Evolutionary conservation across 2,888 invertebrate genomes (phyloP).

Genomic region (Spilosoma lubricipeda): DNA sequence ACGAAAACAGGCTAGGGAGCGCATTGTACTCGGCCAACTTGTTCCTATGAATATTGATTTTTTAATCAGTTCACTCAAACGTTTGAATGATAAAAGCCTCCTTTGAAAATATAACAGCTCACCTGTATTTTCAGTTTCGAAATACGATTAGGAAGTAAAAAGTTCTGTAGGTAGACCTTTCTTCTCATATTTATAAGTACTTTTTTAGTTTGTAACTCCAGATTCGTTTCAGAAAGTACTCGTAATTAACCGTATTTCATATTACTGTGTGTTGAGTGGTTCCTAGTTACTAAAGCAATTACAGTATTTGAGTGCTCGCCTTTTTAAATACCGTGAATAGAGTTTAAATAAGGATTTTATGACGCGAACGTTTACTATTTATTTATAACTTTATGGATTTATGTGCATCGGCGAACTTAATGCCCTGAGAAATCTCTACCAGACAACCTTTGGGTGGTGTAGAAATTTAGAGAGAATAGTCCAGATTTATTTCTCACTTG

Average conservation of each 20-base stretch:
- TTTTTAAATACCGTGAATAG: not conserved
- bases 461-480: no score
- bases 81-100: slow-evolving; percentile 8
- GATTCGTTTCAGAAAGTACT: not conserved
- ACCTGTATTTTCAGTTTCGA: not conserved
- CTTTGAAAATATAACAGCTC: not conserved
- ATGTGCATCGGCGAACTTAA: no score
- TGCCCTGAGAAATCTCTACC: no score
- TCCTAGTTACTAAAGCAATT: not conserved
- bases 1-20: slow-evolving; percentile 30
- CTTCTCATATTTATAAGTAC: not conserved
- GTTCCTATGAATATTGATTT: slow-evolving; percentile 41
- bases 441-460: no score
- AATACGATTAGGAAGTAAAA: not conserved
- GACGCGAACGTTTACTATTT: not conserved
- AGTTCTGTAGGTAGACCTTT: not conserved
- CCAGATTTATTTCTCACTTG: no score
- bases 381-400: no score
- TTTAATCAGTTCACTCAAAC: slow-evolving; percentile 28
- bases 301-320: not conserved
- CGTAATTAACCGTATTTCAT: slow-evolving; percentile 1
- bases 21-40: slow-evolving; percentile 25
- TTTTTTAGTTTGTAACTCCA: not conserved
- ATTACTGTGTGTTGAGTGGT: not conserved
- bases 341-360: not conserved